Conservation (phyloP, 2,888 invertebrate genomes). For the Parapristionchus giblindavisi region DNA sequence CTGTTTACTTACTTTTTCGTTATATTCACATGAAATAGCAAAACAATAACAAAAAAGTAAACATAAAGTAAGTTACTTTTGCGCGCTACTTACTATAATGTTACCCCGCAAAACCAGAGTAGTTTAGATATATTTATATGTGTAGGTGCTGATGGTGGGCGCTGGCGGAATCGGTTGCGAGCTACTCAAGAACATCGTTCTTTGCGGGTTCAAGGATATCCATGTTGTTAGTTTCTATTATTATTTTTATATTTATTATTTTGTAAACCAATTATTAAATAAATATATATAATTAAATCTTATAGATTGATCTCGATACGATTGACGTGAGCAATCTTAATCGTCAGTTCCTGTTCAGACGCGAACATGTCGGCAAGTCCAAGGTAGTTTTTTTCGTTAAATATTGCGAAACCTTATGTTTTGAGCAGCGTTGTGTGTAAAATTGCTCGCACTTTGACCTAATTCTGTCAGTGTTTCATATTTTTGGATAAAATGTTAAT, state of each 20-base stretch:
- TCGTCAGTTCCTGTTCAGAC: constrained; percentile 97
- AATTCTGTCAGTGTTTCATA: not conserved
- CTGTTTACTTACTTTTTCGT: too few relatives aligned
- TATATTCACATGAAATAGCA: too few relatives aligned
- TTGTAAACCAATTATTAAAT: not conserved
- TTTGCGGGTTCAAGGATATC: constrained; percentile 90
- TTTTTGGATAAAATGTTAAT: not conserved
- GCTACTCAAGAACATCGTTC: constrained; percentile 92
- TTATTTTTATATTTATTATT: not conserved
- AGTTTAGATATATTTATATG: too few relatives aligned
- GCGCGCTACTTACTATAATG: too few relatives aligned
- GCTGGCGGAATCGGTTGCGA: constrained; percentile 99
- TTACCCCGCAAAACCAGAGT: too few relatives aligned
- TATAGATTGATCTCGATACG: constrained; percentile 97
- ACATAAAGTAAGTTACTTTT: too few relatives aligned
- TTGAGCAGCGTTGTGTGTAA: not conserved
- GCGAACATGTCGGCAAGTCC: constrained; percentile 95
- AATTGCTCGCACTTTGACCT: not conserved
- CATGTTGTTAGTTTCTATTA: constrained; percentile 83
- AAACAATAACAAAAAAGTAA: too few relatives aligned
- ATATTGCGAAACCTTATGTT: not conserved
- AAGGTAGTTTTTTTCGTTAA: constrained; percentile 80
- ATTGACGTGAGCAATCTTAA: constrained; percentile 99
- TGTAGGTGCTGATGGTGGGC: constrained; percentile 76
- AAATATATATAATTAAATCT: constrained; percentile 61